Conservation (phyloP, 1,140 invertebrate genomes). For the Notospermus geniculatus region DNA sequence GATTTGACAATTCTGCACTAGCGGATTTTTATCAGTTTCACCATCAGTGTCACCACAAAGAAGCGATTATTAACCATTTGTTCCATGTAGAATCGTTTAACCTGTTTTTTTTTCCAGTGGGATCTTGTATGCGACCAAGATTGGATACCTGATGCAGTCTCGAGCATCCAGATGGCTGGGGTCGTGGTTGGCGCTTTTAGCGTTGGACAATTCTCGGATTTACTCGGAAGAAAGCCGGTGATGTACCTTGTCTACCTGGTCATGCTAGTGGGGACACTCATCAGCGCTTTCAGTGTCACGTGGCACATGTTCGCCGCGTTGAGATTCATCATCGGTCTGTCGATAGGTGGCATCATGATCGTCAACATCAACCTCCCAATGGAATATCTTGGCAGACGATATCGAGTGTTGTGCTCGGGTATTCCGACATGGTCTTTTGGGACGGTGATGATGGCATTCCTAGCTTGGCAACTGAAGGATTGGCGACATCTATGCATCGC, state of each 20-base stretch:
- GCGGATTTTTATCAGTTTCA: too few relatives aligned
- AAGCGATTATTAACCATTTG: too few relatives aligned
- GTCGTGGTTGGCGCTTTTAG: constrained; percentile 35
- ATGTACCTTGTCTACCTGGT: constrained; percentile 32
- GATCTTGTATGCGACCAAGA: constrained; percentile 31
- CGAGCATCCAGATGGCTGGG: constrained; percentile 41
- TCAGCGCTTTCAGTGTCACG: constrained; percentile 28
- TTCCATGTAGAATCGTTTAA: too few relatives aligned
- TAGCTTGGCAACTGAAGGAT: not conserved
- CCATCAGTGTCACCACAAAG: too few relatives aligned
- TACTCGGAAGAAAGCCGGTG: constrained; percentile 35
- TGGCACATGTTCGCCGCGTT: constrained; percentile 40
- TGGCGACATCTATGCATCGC: constrained; percentile 1
- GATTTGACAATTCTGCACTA: too few relatives aligned
- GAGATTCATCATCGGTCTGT: constrained; percentile 34
- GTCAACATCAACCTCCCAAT: not conserved
- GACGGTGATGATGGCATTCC: not conserved
- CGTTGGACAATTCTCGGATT: constrained; percentile 39
- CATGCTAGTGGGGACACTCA: constrained; percentile 28
- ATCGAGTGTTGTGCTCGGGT: constrained; percentile 68
- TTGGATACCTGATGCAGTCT: constrained; percentile 30
- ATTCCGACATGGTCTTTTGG: not conserved
- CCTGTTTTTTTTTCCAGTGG: constrained; percentile 30
- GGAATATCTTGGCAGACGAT: constrained; percentile 57
- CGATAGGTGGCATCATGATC: constrained; percentile 9